Evolutionary conservation across 2,888 invertebrate species (phyloP).

Genomic region (Alviniconcha strummeri): DNA sequence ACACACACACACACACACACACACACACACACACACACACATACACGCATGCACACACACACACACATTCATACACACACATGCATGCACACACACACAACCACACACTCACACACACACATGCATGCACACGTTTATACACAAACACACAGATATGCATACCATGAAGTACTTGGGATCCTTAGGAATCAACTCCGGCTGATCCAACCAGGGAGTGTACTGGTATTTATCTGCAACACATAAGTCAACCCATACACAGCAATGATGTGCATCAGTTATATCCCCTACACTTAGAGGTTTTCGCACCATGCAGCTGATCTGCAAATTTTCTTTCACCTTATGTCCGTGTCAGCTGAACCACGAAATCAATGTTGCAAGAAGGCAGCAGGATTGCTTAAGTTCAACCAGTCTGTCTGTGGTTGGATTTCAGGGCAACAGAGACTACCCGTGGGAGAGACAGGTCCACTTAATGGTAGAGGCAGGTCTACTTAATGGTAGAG

Average conservation of each 20-base stretch:
- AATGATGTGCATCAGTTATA: no score
- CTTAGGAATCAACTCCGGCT: slow-evolving; percentile 63
- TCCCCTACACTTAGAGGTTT: no score
- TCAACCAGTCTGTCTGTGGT: no score
- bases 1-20: background rate
- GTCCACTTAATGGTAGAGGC: no score
- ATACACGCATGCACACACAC: background rate
- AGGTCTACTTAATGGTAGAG: no score
- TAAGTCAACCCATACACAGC: background rate
- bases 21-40: background rate
- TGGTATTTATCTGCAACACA: slow-evolving; percentile 57
- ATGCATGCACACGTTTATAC: background rate
- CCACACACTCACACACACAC: background rate
- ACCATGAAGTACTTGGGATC: slow-evolving; percentile 66
- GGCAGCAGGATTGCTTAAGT: no score
- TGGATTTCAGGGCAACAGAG: no score
- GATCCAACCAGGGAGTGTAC: slow-evolving; percentile 62
- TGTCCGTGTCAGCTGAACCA: no score
- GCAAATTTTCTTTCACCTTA: no score
- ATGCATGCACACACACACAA: background rate
- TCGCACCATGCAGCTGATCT: no score
- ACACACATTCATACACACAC: background rate
- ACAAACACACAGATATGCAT: background rate
- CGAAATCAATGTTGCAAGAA: no score
- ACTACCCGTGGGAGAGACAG: no score